Percentiles rank a stretch among this genome's conserved stretches.
Conservation (phyloP, 2,113 vertebrate genomes). For the Telmatochromis brachygnathus region DNA sequence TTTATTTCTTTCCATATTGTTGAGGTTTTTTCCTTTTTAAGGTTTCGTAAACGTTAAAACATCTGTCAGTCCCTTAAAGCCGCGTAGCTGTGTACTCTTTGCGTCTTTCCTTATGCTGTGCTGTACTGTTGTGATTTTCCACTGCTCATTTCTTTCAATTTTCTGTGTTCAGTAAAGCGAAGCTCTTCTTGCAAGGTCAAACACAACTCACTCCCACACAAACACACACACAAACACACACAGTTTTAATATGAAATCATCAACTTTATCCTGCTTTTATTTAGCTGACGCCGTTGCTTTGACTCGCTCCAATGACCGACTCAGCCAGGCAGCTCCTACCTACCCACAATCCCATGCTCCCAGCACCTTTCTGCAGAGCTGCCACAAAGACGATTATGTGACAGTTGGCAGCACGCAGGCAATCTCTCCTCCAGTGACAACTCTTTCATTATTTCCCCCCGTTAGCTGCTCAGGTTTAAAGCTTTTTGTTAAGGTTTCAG, state of each 20-base stretch:
- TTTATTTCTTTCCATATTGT: not conserved
- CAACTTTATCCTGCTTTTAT: slow-evolving; percentile 8
- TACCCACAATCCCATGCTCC: slow-evolving; percentile 48
- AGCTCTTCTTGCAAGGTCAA: not conserved
- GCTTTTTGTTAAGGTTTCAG: not conserved
- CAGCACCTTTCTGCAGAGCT: slow-evolving; percentile 5
- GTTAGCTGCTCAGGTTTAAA: not conserved
- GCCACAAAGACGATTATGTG: slow-evolving; percentile 26
- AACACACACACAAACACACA: not conserved
- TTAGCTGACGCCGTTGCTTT: not conserved
- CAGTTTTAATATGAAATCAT: slow-evolving; percentile 3
- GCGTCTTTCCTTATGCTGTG: not conserved
- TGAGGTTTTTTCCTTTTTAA: not conserved
- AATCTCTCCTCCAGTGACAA: not conserved
- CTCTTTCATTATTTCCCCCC: not conserved
- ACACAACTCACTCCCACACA: not conserved
- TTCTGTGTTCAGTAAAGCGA: not conserved
- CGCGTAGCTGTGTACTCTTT: not conserved
- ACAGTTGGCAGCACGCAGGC: slow-evolving; percentile 6
- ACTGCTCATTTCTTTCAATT: not conserved
- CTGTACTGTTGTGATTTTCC: not conserved
- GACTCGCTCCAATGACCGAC: not conserved
- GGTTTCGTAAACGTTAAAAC: not conserved
- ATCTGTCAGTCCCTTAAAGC: not conserved
- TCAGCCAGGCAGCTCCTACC: not conserved